A percentile compares a stretch with the other conserved stretches of the same genome.
These are phyloP conservation scores for Echinometra lucunter DNA, from an alignment of 53 echinoderm and acorn worm genomes.

Conservation along the genomic window DNA sequence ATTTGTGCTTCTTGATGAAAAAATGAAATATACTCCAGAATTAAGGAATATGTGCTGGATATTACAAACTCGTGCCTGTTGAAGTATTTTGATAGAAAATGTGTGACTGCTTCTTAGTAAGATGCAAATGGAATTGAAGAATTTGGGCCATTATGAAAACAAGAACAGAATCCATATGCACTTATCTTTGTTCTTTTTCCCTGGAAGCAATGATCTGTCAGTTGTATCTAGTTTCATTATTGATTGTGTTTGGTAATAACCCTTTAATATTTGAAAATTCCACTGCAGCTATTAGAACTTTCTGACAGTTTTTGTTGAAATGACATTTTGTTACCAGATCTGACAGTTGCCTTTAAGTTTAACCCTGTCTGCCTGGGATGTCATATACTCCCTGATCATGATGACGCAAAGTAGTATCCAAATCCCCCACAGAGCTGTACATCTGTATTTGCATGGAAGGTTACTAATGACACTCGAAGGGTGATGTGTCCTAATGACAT, in stretches of 20 bases:
- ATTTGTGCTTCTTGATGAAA: neutral
- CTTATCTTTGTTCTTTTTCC: neutral
- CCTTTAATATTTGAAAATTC: neutral
- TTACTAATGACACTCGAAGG: neutral
- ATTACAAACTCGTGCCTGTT: neutral
- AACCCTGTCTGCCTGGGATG: neutral
- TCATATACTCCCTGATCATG: neutral
- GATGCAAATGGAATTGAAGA: neutral
- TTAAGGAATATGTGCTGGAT: neutral
- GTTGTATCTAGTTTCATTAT: too few relatives aligned
- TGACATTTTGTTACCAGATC: neutral
- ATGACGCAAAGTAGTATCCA: neutral
- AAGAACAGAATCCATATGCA: neutral
- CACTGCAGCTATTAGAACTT: neutral
- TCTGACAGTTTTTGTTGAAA: neutral
- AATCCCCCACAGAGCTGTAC: conserved; percentile 32
- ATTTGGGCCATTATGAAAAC: neutral
- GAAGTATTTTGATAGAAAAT: neutral
- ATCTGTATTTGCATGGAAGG: neutral
- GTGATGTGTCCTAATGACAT: neutral
- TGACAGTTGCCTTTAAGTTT: neutral
- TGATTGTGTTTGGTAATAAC: neutral
- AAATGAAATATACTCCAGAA: neutral
- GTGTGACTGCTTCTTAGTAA: neutral
- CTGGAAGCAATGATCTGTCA: neutral